Evolutionary conservation across 23 tunicate genomes (phyloP).

Genomic region (Ciona savignyi): DNA sequence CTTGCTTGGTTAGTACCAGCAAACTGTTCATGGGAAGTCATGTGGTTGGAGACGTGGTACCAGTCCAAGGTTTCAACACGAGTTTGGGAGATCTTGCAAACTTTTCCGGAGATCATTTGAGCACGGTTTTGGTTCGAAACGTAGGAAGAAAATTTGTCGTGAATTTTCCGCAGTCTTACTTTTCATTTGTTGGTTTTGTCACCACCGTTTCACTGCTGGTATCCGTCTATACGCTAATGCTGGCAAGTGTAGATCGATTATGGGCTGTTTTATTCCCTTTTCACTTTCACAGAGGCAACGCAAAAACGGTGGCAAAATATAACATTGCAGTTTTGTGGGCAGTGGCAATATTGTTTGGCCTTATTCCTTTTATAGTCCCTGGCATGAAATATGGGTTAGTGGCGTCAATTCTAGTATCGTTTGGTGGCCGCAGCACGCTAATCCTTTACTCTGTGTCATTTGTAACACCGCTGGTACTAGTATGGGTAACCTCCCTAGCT

Average conservation of each 20-base stretch:
- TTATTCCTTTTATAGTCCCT: constrained; percentile 19
- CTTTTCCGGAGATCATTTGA: background rate
- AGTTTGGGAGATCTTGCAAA: background rate
- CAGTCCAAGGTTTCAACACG: constrained; percentile 5
- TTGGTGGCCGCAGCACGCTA: constrained; percentile 12
- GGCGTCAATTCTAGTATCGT: constrained; percentile 28
- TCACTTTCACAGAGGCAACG: constrained; percentile 5
- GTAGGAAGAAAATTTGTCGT: constrained; percentile 1
- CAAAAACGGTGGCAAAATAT: constrained; percentile 5
- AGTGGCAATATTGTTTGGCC: constrained; percentile 4
- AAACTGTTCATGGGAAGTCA: constrained; percentile 13
- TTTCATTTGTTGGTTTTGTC: constrained; percentile 26
- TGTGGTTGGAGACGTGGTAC: constrained; percentile 6
- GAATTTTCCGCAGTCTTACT: constrained; percentile 6
- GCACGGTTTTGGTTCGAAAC: background rate
- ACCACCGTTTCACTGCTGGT: constrained; percentile 27
- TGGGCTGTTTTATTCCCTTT: constrained; percentile 32
- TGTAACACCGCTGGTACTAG: constrained; percentile 38
- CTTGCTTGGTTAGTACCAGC: constrained; percentile 10
- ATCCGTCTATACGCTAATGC: constrained; percentile 51
- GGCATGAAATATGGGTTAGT: constrained; percentile 23
- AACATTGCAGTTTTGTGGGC: constrained; percentile 14
- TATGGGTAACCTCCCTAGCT: constrained; percentile 42
- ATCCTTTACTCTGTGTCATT: constrained; percentile 28
- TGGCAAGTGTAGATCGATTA: constrained; percentile 45